Evolutionary conservation across 2,888 invertebrate genomes (phyloP), one percentile per base, ranked within the genome.

Genomic region (Lymantria dispar): DNA sequence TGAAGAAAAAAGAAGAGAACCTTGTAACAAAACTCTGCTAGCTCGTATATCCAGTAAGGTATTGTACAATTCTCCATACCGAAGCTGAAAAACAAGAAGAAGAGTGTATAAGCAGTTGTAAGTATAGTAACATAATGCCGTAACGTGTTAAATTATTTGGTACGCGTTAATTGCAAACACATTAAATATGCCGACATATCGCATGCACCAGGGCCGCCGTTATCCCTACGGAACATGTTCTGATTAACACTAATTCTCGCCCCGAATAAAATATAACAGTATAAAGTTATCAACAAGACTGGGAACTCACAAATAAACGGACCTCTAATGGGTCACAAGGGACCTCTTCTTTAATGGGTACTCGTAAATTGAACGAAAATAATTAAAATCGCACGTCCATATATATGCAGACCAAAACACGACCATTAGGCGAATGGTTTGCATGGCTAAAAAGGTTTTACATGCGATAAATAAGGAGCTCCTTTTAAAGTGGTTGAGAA

Each of bases 291-390:
- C 88, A 89, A 83, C 87, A 87, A 87, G 87, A 83, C 78, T 78
- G 76, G 81, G 75, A 78, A 78, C 79, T 76, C 73, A 70, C 76
- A 80, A 78, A 78, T 75, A 79, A 78, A 64, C 76, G 62, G 59
- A 70, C 65, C 76, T 78, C 82, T 87, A 89, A 89, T 87, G 89
- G 86, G 80, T 73, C 87, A 59, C 84, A 60, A 68, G 86, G 87
- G 91, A 80, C 80, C 84, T 74, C 74, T 86, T 77, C 87, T 89
- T 87, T 90, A 90, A 90, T 86, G 86, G 86, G 78, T 80, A 86
- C 85, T 87, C 89, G 90, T 91, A 91, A 91, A 91, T 90, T 90
- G 89, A 80, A 83, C 84, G 89, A 88, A 90, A 90, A 91, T 90
- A 91, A 91, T 90, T 91, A 90, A 90, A 91, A 91, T 87, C 83